Conservation (phyloP, 1,140 invertebrate genomes). For the Glossosoma conforme region DNA sequence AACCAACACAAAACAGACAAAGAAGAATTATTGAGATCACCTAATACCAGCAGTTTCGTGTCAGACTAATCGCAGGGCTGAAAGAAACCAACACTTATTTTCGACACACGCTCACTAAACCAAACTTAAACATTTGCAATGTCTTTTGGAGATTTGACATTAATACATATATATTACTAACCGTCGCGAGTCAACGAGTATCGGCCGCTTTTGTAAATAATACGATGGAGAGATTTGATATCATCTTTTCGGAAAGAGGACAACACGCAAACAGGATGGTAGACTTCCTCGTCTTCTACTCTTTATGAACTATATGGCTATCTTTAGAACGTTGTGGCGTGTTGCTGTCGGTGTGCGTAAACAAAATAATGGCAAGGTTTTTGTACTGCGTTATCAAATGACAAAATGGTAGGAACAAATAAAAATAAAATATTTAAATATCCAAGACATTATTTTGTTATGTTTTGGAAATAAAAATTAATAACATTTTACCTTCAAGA, state of each 20-base stretch:
- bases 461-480: too few species aligned
- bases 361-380: too few species aligned
- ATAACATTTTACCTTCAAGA: too few species aligned
- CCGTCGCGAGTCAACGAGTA: not conserved
- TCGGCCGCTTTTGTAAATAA: conserved; percentile 9
- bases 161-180: too few species aligned
- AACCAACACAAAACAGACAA: too few species aligned
- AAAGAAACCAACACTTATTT: not conserved
- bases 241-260: conserved; percentile 12
- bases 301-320: too few species aligned
- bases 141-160: not conserved
- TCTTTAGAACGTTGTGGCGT: too few species aligned
- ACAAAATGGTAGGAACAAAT: too few species aligned
- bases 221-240: conserved; percentile 16
- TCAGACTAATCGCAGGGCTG: not conserved
- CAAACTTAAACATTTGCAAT: not conserved
- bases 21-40: not conserved
- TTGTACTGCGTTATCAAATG: not conserved
- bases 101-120: not conserved
- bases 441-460: not conserved
- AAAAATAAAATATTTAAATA: not conserved
- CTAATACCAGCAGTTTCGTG: not conserved
- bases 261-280: conserved; percentile 35
- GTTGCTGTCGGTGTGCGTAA: too few species aligned
- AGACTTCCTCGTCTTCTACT: conserved; percentile 30